Evolutionary conservation across 2,113 vertebrate species (phyloP).

Genomic region (Cercocebus atys): DNA sequence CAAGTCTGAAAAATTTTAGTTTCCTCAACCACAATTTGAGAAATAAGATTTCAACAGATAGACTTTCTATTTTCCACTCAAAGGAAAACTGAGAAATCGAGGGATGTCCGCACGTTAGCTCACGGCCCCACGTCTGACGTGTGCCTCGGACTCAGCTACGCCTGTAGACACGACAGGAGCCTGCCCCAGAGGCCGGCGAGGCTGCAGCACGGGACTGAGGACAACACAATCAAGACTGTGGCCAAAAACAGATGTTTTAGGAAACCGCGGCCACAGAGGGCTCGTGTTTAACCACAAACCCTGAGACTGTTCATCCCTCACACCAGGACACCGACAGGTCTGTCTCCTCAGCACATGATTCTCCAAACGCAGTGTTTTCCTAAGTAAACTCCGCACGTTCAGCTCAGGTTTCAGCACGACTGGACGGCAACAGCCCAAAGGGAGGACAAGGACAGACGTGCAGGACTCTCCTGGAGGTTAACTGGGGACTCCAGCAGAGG

Average conservation of each 20-base stretch:
- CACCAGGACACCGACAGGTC: neutral
- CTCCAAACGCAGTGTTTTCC: neutral
- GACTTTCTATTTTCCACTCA: neutral
- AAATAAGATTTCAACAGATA: neutral
- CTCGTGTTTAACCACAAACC: too few species aligned
- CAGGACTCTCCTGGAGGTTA: neutral
- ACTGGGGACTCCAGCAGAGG: neutral
- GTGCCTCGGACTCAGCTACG: too few species aligned
- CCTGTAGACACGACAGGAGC: neutral
- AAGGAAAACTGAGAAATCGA: neutral
- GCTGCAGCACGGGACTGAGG: neutral
- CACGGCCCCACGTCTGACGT: neutral
- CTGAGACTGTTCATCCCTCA: neutral
- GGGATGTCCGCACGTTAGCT: accelerated
- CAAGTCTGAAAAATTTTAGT: neutral
- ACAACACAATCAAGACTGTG: neutral
- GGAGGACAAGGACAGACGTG: neutral
- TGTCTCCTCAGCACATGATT: too few species aligned
- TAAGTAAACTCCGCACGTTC: accelerated
- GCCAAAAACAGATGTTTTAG: neutral
- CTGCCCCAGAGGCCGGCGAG: accelerated
- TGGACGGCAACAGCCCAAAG: neutral
- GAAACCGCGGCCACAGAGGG: neutral
- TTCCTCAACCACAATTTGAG: neutral
- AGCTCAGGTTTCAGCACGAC: neutral